Conservation (phyloP, 2,113 vertebrate genomes). For the Procavia capensis region DNA sequence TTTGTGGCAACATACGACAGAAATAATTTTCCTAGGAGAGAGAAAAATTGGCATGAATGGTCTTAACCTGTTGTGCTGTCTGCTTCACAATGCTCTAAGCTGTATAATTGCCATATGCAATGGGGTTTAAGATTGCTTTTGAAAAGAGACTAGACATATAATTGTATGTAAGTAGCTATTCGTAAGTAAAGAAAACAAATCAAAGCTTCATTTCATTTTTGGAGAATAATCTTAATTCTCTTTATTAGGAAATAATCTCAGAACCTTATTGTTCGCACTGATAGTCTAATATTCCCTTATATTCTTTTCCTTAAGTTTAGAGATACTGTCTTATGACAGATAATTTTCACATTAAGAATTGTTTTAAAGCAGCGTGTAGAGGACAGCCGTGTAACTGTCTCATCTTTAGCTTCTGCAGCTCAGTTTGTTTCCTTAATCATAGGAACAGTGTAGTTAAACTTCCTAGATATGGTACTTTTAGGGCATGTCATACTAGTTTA, state of each 20-base stretch:
- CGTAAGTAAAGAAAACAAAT: conserved; percentile 39
- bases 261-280: conserved; percentile 13
- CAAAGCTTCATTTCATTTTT: not conserved
- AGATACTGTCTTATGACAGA: not conserved
- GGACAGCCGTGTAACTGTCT: not conserved
- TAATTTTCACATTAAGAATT: not conserved
- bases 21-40: conserved; percentile 62
- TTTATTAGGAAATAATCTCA: not conserved
- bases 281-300: not conserved
- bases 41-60: not conserved
- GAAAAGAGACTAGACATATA: conserved; percentile 44
- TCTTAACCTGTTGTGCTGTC: conserved; percentile 59
- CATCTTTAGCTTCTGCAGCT: not conserved
- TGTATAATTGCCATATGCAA: conserved; percentile 7
- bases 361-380: conserved; percentile 17
- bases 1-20: conserved; percentile 71
- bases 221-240: conserved; percentile 43
- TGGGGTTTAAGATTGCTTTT: conserved; percentile 63
- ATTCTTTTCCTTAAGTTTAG: conserved; percentile 17
- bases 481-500: not conserved
- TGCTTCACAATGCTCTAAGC: conserved; percentile 1
- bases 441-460: not conserved
- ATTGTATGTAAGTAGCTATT: conserved; percentile 67
- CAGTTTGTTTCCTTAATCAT: not conserved
- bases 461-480: conserved; percentile 5